Evolutionary conservation across 2,797 vertebrate species (phyloP).

Genomic region (Chelmon rostratus): DNA sequence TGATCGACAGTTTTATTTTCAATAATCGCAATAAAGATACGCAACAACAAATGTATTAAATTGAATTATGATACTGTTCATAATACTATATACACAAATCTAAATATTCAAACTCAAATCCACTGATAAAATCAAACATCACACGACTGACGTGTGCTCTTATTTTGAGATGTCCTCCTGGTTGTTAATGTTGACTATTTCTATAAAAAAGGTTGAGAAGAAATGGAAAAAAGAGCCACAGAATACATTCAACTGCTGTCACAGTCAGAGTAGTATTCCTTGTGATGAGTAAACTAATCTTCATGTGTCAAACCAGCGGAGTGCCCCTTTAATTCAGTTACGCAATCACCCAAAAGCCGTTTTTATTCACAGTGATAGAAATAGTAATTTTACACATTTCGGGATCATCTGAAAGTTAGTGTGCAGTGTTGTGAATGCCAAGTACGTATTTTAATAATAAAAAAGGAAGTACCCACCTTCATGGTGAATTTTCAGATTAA

Average conservation of each 20-base stretch:
- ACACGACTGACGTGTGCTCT: not conserved
- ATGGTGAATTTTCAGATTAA: conserved; percentile 28
- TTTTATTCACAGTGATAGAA: conserved; percentile 5
- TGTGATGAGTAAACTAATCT: not conserved
- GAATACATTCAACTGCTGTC: not conserved
- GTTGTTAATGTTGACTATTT: not conserved
- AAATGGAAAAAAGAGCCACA: too few species aligned
- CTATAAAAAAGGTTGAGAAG: not conserved
- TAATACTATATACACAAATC: not conserved
- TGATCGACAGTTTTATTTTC: not conserved
- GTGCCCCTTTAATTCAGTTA: not conserved
- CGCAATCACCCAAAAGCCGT: not conserved
- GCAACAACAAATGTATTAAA: not conserved
- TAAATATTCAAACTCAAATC: not conserved
- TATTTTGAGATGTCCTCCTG: not conserved
- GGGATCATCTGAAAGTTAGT: not conserved
- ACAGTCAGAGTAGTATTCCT: not conserved
- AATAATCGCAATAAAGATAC: not conserved
- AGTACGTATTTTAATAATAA: conserved; percentile 19
- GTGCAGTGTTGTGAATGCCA: conserved; percentile 8
- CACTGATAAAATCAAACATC: not conserved
- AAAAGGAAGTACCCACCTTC: conserved; percentile 8
- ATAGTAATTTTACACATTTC: not conserved
- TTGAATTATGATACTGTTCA: not conserved
- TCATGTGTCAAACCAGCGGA: not conserved